Evolutionary conservation across 2,113 vertebrate genomes (phyloP).

Genomic region (Haplotaxodon microlepis): DNA sequence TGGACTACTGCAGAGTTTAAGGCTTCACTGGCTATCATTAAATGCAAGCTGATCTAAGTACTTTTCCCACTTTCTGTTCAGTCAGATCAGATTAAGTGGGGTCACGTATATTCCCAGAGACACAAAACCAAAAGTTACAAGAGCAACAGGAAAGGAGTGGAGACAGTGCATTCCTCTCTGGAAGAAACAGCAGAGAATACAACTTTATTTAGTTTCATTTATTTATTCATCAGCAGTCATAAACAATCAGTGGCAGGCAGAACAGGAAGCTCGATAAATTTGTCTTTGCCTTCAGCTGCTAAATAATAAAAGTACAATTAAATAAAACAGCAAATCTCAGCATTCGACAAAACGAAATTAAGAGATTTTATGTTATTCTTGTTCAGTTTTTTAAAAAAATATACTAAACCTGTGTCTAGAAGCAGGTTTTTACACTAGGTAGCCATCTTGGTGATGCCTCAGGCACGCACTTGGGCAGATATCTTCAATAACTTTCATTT

Average conservation of each 20-base stretch:
- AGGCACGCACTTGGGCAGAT: not conserved
- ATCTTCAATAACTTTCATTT: not conserved
- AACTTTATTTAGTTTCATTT: not conserved
- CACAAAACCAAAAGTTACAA: not conserved
- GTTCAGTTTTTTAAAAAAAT: rapidly evolving
- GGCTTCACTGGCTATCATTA: not conserved
- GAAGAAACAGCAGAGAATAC: not conserved
- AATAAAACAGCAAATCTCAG: not conserved
- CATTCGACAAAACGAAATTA: rapidly evolving
- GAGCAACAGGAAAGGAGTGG: not conserved
- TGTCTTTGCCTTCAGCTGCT: not conserved
- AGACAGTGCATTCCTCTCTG: not conserved
- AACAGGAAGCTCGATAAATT: not conserved
- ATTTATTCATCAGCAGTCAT: not conserved
- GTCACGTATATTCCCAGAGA: not conserved
- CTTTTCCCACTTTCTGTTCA: not conserved
- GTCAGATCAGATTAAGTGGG: not conserved
- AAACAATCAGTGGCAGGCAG: not conserved
- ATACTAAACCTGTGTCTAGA: not conserved
- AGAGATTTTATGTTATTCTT: not conserved
- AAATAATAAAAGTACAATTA: not conserved
- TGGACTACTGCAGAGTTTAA: not conserved
- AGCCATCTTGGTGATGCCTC: not conserved
- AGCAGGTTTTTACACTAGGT: not conserved
- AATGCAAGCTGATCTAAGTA: not conserved